Percentiles rank a stretch among this genome's conserved stretches.
These are phyloP conservation scores for Leucozona laternaria DNA, from an alignment of 2,888 invertebrate species.

Conservation along the genomic window DNA sequence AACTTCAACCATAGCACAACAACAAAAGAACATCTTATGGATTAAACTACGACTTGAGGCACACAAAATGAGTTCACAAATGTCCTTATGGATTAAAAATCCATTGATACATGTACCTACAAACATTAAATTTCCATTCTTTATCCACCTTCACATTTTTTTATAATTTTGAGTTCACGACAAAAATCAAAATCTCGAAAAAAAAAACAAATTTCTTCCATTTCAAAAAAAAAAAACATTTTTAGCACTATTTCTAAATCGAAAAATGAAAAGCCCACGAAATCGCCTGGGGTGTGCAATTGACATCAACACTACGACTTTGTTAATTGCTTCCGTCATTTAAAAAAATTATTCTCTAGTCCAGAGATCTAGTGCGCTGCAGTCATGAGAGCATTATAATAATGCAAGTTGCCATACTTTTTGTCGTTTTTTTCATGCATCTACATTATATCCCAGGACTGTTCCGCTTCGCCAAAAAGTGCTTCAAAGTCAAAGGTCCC, in stretches of 20 bases:
- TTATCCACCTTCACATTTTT: background rate
- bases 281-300: slow-evolving; percentile 59
- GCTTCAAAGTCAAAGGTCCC: slow-evolving; percentile 72
- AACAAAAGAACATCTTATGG: too few relatives aligned
- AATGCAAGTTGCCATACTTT: slow-evolving; percentile 21
- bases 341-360: slow-evolving; percentile 65
- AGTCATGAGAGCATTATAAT: slow-evolving; percentile 36
- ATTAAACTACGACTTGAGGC: too few relatives aligned
- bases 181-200: background rate
- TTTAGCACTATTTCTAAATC: background rate
- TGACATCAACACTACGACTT: slow-evolving; percentile 63
- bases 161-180: slow-evolving; percentile 17
- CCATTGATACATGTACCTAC: background rate
- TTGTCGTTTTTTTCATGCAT: slow-evolving; percentile 21
- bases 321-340: slow-evolving; percentile 73
- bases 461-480: slow-evolving; percentile 55
- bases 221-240: background rate
- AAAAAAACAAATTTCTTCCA: background rate
- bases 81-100: background rate
- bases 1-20: too few relatives aligned
- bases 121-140: background rate
- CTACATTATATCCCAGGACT: slow-evolving; percentile 41
- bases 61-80: background rate
- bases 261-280: slow-evolving; percentile 59
- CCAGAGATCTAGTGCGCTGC: slow-evolving; percentile 36